phyloP scores from a whole-genome alignment of 2,113 vertebrate species.

The Plecotus auritus region DNA sequence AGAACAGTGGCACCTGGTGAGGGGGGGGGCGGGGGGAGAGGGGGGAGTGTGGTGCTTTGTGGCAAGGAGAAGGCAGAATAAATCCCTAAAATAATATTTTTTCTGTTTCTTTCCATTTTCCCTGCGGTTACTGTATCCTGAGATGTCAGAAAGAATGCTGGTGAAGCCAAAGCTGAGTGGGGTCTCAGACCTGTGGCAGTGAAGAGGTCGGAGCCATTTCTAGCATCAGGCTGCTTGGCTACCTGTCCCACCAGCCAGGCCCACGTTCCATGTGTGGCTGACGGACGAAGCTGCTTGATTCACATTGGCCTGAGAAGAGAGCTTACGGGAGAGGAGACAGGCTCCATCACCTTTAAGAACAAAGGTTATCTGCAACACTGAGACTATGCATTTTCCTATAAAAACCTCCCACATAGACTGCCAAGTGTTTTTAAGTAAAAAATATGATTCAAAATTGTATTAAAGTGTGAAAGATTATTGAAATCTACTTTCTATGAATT shows the following conservation, averaged over 20 bases:
- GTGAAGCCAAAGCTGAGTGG: background rate
- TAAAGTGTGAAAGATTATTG: background rate
- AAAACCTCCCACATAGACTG: background rate
- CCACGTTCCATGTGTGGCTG: background rate
- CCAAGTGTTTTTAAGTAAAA: background rate
- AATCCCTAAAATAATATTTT: background rate
- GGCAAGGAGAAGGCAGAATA: background rate
- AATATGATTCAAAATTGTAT: background rate
- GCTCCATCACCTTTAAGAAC: background rate
- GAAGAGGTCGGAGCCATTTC: background rate
- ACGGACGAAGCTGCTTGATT: background rate
- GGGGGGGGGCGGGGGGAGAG: background rate
- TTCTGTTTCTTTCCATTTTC: background rate
- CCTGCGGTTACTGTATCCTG: background rate
- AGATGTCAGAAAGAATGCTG: background rate
- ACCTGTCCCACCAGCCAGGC: background rate
- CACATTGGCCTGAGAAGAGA: background rate
- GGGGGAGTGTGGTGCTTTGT: too few species aligned
- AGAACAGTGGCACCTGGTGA: background rate
- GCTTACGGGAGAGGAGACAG: background rate
- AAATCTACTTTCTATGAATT: conserved; percentile 17
- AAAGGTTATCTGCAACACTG: background rate
- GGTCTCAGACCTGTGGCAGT: background rate
- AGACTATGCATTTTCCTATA: background rate
- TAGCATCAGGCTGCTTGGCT: background rate